Evolutionary conservation across 2,888 invertebrate genomes (phyloP), one percentile per base, ranked within the genome.

Genomic region (Melanophora roralis): DNA sequence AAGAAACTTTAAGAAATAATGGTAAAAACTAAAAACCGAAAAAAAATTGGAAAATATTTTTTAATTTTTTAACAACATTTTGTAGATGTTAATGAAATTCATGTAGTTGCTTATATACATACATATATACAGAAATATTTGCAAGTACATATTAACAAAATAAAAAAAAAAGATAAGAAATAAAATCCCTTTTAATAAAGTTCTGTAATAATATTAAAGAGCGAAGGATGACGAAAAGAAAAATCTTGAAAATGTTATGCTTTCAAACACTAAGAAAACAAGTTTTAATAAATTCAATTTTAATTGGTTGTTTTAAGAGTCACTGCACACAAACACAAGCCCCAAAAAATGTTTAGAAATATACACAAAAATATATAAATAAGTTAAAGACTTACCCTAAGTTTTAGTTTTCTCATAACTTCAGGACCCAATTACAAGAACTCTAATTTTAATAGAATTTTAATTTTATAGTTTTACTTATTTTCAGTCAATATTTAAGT

Each of bases 31-130:
- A n/a, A 5, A 21, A 21, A 19, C 1, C 14, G 1, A 32, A 14
- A 36, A 27, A 36, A 69, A 62, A 36, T 69, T 64, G 69, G 64
- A 59, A 71, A 77, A 77, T 77, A 71, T 77, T n/a, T 62, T 47
- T 62, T 57, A 27, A 34, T 19, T 47, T 47, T 16, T 47, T 11
- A 6, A 19, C 21, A 19, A 8, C n/a, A 38, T 38, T 38, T 36
- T 14, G 2, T 38, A 21, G 11, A 34, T 36, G 34, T 36, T 36
- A 55, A 34, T 6, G 34, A 34, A n/a, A n/a, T n/a, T 34, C 16
- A 43, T 43, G 5, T 16, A 16, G 43, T 16, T 43, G 43, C 16
- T 1, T 14, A 6, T 4, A n/a, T n/a, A n/a, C n/a, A n/a, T n/a
- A n/a, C n/a, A n/a, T n/a, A n/a, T n/a, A n/a, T n/a, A n/a, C n/a